Evolutionary conservation across 2,888 invertebrate genomes (phyloP), one percentile per base, ranked within the genome.

Genomic region (Aphodius sticticus): DNA sequence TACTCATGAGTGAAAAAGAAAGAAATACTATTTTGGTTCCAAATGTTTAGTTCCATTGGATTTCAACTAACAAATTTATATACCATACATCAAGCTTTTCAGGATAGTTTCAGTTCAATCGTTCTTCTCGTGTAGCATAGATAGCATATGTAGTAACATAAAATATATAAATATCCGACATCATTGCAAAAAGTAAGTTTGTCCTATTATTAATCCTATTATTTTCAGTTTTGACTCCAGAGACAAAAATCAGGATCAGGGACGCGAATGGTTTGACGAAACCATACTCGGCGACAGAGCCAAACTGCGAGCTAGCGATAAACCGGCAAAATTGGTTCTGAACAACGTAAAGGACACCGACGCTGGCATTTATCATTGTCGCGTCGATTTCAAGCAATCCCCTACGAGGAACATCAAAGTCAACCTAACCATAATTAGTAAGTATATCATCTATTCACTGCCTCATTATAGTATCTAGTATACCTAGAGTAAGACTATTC

Each of bases 321-420:
- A 92, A 38, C 95, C 96, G 2, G 95, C 96, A 3, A 94, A 94
- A 82, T 91, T 97, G 83, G 93, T 93, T 84, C 91, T 96, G 80
- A 94, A 95, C 87, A 92, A 92, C 85, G 95, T 96, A 77, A 91
- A 92, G 78, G 94, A 94, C 81, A 91, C 91, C 70, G 97, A 97
- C 87, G 95, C 94, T 1, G 97, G 96, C 14, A 91, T 96, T 82
- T 97, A 97, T 90, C 92, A 96, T 81, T 97, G 97, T 90, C 91
- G 97, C 81, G 96, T 97, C 6, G 97, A 97, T 91, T 97, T 97
- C 91, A 95, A 95, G 88, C 95, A 95, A 88, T 95, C 96, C 12
- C 97, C 96, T 0, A 97, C 97, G 2, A 93, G 96, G 85, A 96
- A 97, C 88, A 92, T 95, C 85, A 94, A 95, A 90, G 95, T 97